phyloP scores from a whole-genome alignment of 1,140 invertebrate species.

The Eciton burchellii region DNA sequence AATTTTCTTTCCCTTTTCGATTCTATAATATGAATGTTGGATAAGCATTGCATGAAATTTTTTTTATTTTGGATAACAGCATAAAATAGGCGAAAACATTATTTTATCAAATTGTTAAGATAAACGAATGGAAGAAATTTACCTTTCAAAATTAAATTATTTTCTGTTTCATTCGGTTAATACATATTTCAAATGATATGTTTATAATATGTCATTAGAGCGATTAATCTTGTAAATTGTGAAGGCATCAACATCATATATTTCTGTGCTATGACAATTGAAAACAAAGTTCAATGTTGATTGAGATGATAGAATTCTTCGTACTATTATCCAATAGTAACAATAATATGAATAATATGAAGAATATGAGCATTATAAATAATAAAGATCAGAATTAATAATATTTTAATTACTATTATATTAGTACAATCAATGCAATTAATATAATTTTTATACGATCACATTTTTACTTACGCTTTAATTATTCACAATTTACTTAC shows the following conservation, averaged over 20 bases:
- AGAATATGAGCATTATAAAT: no score
- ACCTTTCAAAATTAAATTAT: not conserved
- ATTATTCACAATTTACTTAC: not conserved
- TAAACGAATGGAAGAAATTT: not conserved
- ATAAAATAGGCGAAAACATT: not conserved
- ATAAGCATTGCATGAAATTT: not conserved
- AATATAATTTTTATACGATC: not conserved
- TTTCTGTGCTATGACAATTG: conserved; percentile 18
- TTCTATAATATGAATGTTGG: not conserved
- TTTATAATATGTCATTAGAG: not conserved
- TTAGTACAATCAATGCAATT: not conserved
- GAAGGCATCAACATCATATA: conserved; percentile 39
- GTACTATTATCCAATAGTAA: not conserved
- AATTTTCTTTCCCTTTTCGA: not conserved
- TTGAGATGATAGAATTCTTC: not conserved
- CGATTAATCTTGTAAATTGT: conserved; percentile 25
- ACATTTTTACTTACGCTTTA: not conserved
- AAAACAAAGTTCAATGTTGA: not conserved
- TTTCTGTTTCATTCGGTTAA: not conserved
- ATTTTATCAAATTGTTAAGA: not conserved
- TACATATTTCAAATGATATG: not conserved
- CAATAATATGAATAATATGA: not conserved
- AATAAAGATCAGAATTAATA: not conserved
- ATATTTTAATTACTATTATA: not conserved
- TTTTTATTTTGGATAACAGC: not conserved